Evolutionary conservation across 2,113 vertebrate species (phyloP), one percentile per base, ranked within the genome.

Genomic region (Syngnathus typhle): DNA sequence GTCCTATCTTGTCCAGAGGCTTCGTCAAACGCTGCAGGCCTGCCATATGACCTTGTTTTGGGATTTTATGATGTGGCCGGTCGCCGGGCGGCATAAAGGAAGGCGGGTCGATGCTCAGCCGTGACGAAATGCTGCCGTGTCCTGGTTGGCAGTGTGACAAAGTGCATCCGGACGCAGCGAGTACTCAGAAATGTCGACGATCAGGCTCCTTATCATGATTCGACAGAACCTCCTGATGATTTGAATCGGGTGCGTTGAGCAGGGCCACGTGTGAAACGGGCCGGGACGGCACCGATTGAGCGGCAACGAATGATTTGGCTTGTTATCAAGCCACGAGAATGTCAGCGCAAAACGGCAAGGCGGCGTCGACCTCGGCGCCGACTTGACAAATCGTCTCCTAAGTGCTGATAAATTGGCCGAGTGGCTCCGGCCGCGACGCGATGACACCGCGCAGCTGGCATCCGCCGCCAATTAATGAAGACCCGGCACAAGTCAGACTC

Each of bases 311-410:
- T 11, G 7, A 54, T 54, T 54, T 11, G 51, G 51, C 9, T 54
- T 54, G 51, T 54, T 62, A 32, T 56, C 32, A 10, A 41, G n/a
- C 36, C 36, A 19, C 11, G 32, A 18, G 13, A 6, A 32, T 32
- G 27, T 32, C 27, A 32, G 27, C 27, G 27, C 27, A 32, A 32
- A 32, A 56, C 47, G 77, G 72, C 76, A 78, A 61, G 71, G 73
- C 38, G 58, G 65, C 64, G 67, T 89, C 80, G 83, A 71, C 39
- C 43, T 36, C 9, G 68, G 46, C 76, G 64, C 78, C 68, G 68
- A 82, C 79, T 23, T 90, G 88, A 91, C 87, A 89, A 90, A 91
- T 91, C 87, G 85, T 83, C 83, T 84, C 64, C 63, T 91, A 89
- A 91, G 87, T 87, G 85, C 72, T 84, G 88, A 89, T 89, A 89